Conservation (phyloP, 2,113 vertebrate species). For the Pelodiscus sinensis region DNA sequence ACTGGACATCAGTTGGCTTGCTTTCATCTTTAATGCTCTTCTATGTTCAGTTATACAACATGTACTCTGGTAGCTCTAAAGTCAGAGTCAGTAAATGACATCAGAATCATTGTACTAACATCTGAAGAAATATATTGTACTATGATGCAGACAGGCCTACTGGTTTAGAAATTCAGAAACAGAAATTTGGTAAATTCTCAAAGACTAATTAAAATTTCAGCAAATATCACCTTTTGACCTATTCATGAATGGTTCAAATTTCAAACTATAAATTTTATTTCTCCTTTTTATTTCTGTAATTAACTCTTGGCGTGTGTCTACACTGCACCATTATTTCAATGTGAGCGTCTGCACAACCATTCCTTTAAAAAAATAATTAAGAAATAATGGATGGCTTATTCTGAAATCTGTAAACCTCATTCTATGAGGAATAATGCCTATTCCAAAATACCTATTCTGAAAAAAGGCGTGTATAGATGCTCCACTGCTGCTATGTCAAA, state of each 20-base stretch:
- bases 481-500: no score
- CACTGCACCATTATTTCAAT: no score
- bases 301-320: not conserved
- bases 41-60: not conserved
- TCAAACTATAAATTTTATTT: not conserved
- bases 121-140: not conserved
- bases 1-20: not conserved
- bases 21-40: conserved; percentile 39
- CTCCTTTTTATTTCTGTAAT: conserved; percentile 16
- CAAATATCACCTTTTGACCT: not conserved
- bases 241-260: not conserved
- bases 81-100: not conserved
- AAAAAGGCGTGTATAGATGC: no score
- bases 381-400: no score
- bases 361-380: no score
- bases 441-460: no score
- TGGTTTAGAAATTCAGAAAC: not conserved
- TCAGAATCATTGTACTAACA: not conserved
- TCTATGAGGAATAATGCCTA: no score
- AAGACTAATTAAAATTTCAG: conserved; percentile 7
- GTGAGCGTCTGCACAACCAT: no score
- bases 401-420: no score
- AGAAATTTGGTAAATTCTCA: not conserved
- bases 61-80: not conserved
- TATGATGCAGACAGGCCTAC: not conserved